Evolutionary conservation across 2,888 invertebrate species (phyloP).

Genomic region (Amiota minor): DNA sequence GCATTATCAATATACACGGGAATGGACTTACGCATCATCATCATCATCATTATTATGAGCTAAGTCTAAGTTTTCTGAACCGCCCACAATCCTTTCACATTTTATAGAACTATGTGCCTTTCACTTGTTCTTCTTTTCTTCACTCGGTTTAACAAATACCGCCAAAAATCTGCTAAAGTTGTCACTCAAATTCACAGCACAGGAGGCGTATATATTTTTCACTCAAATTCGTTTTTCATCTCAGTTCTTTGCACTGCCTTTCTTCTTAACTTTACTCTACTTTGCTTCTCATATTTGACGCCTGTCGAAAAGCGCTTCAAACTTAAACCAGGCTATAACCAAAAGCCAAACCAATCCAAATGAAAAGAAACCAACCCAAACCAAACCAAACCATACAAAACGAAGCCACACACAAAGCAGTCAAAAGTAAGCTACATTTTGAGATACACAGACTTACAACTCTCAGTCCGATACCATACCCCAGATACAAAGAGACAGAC

Average conservation of each 20-base stretch:
- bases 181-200: background rate
- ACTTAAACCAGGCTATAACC: background rate
- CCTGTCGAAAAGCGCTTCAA: slow-evolving; percentile 8
- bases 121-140: too few species aligned
- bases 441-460: too few species aligned
- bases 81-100: too few species aligned
- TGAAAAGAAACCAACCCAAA: background rate
- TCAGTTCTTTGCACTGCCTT: background rate
- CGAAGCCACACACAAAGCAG: background rate
- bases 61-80: too few species aligned
- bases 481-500: slow-evolving; percentile 3
- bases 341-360: background rate
- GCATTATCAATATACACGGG: too few species aligned
- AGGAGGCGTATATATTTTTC: background rate
- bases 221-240: background rate
- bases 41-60: too few species aligned
- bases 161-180: slow-evolving; percentile 7
- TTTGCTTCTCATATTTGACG: background rate
- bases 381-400: background rate
- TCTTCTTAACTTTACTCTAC: background rate
- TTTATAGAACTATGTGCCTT: too few species aligned
- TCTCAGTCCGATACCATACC: too few species aligned
- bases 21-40: too few species aligned
- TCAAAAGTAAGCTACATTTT: too few species aligned
- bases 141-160: too few species aligned